Base-by-base conservation (phyloP, 2,888 invertebrate genomes). In the Notocelia uddmanniana region DNA sequence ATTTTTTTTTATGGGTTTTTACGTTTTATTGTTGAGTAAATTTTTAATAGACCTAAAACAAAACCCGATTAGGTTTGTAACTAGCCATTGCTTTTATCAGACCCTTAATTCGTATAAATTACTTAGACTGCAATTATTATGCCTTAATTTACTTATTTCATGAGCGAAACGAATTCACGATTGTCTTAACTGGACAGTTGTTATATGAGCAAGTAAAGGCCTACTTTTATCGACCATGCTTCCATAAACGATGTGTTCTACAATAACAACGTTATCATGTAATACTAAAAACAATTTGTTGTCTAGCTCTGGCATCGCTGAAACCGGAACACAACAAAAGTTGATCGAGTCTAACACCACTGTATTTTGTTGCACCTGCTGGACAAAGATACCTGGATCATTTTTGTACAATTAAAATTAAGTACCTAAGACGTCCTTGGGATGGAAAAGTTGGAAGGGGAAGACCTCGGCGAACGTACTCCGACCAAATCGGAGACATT, bases 221-320 rank as follows among this genome's bases (percentile, higher is more conserved):
- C 69, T n/a, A n/a, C n/a, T n/a, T 59, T 58, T 31, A 37, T 58
- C 57, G 50, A 50, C 57, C 50, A 80, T 77, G 77, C 77, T 74
- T 73, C 76, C 66, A 69, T 79, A 81, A 79, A 86, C 87, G 89
- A 88, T 88, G 79, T 85, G 74, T 74, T 78, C 77, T 76, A 84
- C 57, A 50, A 50, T 37, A 34, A 19, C 86, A 88, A 89, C 84
- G 87, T 82, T 87, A 64, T n/a, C 6, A 15, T 45, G 6, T 3
- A 13, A 41, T 31, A 31, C 31, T 31, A 6, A 31, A 6, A 5
- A 31, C 58, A 31, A 31, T 50, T 63, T 48, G 50, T 31, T 31
- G 50, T 63, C 26, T 26, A 48, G 26, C 54, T 23, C 19, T 26
- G 23, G 26, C n/a, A n/a, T n/a, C 31, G 26, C 50, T 31, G 34